Percentiles rank a stretch among this genome's conserved stretches.
phyloP scores from a whole-genome alignment of 2,797 vertebrate genomes.

The Chloroceryle inda region DNA sequence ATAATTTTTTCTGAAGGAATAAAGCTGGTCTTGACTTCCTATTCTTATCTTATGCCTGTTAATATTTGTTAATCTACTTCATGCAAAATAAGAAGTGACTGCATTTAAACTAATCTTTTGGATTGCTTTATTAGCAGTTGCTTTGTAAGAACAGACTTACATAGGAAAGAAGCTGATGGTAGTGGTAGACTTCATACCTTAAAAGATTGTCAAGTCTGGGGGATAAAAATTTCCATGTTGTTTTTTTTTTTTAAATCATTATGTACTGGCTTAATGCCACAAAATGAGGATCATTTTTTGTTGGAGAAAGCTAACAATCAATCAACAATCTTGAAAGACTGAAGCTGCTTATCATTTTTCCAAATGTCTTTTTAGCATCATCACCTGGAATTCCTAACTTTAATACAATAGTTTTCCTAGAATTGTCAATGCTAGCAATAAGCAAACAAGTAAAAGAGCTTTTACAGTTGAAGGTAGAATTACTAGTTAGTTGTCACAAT shows the following conservation, averaged over 20 bases:
- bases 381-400: not conserved
- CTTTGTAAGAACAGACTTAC: not conserved
- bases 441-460: not conserved
- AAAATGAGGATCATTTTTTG: constrained; percentile 22
- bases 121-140: not conserved
- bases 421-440: not conserved
- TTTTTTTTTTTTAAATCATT: not conserved
- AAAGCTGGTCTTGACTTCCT: not conserved
- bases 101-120: not conserved
- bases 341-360: not conserved
- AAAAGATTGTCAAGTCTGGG: not conserved
- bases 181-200: not conserved
- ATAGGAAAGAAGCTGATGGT: not conserved
- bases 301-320: constrained; percentile 35
- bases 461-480: not conserved
- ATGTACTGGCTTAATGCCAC: not conserved
- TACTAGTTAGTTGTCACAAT: not conserved
- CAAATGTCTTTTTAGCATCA: not conserved
- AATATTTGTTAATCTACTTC: not conserved
- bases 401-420: not conserved
- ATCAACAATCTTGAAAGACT: not conserved
- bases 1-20: not conserved
- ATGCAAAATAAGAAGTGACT: not conserved
- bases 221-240: not conserved
- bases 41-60: not conserved